Conservation (phyloP, 2,888 invertebrate genomes). For the Agrypnus murinus region DNA sequence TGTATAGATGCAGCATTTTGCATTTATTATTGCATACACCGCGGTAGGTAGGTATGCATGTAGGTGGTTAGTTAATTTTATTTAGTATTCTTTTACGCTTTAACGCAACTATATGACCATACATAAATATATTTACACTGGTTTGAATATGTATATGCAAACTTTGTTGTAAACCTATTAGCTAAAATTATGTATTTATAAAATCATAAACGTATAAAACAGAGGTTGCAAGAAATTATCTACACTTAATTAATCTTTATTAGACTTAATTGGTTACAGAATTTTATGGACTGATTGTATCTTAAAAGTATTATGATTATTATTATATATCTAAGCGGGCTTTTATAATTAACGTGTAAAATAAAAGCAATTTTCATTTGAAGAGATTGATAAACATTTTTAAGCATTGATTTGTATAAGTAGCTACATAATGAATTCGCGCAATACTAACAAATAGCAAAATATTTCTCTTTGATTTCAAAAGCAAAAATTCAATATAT, state of each 20-base stretch:
- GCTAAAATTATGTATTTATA: constrained; percentile 38
- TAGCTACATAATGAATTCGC: too few relatives aligned
- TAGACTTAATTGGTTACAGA: constrained; percentile 26
- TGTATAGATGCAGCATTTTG: constrained; percentile 38
- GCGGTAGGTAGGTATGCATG: constrained; percentile 49
- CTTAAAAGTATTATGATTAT: too few relatives aligned
- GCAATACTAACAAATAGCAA: too few relatives aligned
- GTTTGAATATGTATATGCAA: constrained; percentile 37
- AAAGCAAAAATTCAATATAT: too few relatives aligned
- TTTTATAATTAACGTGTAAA: constrained; percentile 1
- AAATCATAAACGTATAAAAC: constrained; percentile 34
- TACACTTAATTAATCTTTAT: constrained; percentile 33
- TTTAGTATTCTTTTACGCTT: constrained; percentile 52
- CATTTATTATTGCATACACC: constrained; percentile 48
- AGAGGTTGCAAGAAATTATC: constrained; percentile 26
- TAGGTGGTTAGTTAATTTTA: constrained; percentile 52
- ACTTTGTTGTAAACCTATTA: constrained; percentile 42
- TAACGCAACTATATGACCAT: constrained; percentile 47
- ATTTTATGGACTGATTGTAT: constrained; percentile 35
- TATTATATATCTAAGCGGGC: constrained; percentile 9
- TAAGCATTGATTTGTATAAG: too few relatives aligned
- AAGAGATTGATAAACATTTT: too few relatives aligned
- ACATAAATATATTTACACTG: constrained; percentile 48
- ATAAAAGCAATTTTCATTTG: too few relatives aligned
- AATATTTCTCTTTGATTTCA: too few relatives aligned